Evolutionary conservation across 2,888 invertebrate genomes (phyloP).

Genomic region (Sarcophaga subvicina): DNA sequence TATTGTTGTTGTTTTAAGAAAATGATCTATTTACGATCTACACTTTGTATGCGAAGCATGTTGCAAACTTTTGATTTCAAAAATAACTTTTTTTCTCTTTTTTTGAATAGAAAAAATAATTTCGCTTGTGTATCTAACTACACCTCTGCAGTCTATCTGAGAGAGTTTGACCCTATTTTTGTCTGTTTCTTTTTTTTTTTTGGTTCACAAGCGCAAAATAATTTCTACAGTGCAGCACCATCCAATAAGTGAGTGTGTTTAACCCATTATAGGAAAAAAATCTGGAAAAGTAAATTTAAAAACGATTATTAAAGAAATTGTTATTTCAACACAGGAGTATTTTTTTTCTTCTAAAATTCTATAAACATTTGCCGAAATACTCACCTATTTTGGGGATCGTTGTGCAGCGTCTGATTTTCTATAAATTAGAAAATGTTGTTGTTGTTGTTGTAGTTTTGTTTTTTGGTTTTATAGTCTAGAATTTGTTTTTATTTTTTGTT

Average conservation of each 20-base stretch:
- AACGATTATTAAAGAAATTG: not conserved
- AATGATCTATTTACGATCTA: constrained; percentile 51
- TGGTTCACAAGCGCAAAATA: constrained; percentile 54
- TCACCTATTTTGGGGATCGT: constrained; percentile 53
- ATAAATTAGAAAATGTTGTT: constrained; percentile 40
- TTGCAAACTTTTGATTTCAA: constrained; percentile 39
- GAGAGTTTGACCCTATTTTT: not conserved
- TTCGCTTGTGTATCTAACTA: constrained; percentile 28
- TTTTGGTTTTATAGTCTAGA: constrained; percentile 26
- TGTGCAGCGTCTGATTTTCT: constrained; percentile 6
- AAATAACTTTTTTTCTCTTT: not conserved
- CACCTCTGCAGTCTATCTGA: not conserved
- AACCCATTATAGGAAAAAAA: constrained; percentile 41
- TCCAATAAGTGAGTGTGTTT: constrained; percentile 29
- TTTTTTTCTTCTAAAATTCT: not conserved
- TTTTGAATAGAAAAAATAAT: constrained; percentile 45
- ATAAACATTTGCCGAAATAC: not conserved
- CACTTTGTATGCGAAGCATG: constrained; percentile 45
- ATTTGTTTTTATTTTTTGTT: constrained; percentile 45
- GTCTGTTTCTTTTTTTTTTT: not conserved
- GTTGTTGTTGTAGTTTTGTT: constrained; percentile 29
- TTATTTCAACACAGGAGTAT: too few relatives aligned
- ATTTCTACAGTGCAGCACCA: constrained; percentile 53
- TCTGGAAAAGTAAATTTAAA: constrained; percentile 14
- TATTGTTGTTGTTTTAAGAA: constrained; percentile 5